A percentile compares a stretch with the other conserved stretches of the same genome.
Evolutionary conservation across 2,797 vertebrate species (phyloP).

Genomic region (Mallotus villosus): DNA sequence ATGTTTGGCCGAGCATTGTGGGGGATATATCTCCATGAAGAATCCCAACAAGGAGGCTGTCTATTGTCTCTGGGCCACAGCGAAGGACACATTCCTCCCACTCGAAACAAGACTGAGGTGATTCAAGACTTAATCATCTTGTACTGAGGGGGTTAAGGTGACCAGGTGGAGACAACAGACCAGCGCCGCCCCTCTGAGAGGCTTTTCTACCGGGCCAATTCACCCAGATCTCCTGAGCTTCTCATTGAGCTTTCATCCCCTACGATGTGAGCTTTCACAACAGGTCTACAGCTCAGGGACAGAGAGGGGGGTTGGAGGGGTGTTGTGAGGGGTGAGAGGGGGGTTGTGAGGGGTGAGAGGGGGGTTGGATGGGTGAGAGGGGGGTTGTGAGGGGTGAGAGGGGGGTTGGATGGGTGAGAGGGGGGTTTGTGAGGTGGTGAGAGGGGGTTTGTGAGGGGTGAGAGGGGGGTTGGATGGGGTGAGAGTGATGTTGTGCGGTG

Average conservation of each 20-base stretch:
- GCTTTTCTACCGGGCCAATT: too few species aligned
- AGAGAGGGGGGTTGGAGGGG: too few species aligned
- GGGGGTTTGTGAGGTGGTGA: constrained; percentile 46
- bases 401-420: constrained; percentile 79
- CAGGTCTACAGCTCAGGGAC: too few species aligned
- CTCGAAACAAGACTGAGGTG: constrained; percentile 72
- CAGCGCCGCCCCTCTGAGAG: too few species aligned
- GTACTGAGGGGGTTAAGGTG: too few species aligned
- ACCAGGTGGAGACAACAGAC: too few species aligned
- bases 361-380: constrained; percentile 76
- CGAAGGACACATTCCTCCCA: constrained; percentile 56
- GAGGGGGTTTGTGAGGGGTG: constrained; percentile 86
- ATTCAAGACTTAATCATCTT: constrained; percentile 87
- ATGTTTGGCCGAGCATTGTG: constrained; percentile 84
- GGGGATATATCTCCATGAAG: constrained; percentile 74
- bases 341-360: constrained; percentile 71
- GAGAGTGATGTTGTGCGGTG: too few species aligned
- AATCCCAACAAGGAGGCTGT: constrained; percentile 82
- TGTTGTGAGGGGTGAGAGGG: constrained; percentile 67
- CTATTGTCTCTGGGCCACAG: constrained; percentile 70
- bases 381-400: constrained; percentile 67
- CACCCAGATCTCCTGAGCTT: too few species aligned
- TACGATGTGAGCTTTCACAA: too few species aligned
- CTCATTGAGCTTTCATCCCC: too few species aligned
- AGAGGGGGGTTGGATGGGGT: too few species aligned